Evolutionary conservation across 2,113 vertebrate species (phyloP), one percentile per base, ranked within the genome.

Genomic region (Melanotaenia duboulayi): DNA sequence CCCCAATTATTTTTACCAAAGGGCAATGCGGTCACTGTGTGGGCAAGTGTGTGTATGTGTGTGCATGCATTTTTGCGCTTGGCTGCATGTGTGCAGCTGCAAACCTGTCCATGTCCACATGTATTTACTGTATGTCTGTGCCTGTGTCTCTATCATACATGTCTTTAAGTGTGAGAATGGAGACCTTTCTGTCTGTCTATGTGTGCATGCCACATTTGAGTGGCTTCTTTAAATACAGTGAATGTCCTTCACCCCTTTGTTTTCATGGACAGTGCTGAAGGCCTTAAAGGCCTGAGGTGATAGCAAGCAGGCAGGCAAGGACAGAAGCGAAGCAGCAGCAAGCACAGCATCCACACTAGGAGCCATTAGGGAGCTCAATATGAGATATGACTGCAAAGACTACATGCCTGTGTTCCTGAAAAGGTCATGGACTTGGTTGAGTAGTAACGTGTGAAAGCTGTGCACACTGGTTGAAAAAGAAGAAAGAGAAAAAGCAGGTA

Each of bases 221-320:
- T 85, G 81, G 90, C 92, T 91, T 92, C 93, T 93, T 94, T 91
- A 92, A 90, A 92, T 92, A 92, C 91, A 91, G 84, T 81, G 76
- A 76, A 78, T 73, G 44, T 19, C 44, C 68, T 40, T 9, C 65
- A n/a, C 48, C 66, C 48, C 69, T 59, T 40, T 12, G 68, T 25
- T 50, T 75, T 79, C 78, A 89, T 87, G 92, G 92, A 93, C 92
- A 93, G 82, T 77, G 85, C 92, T 91, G 74, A 85, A 85, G 91
- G 90, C 87, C 83, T 80, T 83, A 58, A 57, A 60, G 63, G 85
- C 92, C 89, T 20, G 39, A 69, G 92, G 93, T 89, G 28, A 83
- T 65, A 71, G 85, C 85, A 59, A 66, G 72, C 78, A 69, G 80
- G 75, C 83, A 86, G 82, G 84, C 82, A 86, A 85, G 80, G 85